Conservation (phyloP, 2,113 vertebrate species). For the Myotis yumanensis region DNA sequence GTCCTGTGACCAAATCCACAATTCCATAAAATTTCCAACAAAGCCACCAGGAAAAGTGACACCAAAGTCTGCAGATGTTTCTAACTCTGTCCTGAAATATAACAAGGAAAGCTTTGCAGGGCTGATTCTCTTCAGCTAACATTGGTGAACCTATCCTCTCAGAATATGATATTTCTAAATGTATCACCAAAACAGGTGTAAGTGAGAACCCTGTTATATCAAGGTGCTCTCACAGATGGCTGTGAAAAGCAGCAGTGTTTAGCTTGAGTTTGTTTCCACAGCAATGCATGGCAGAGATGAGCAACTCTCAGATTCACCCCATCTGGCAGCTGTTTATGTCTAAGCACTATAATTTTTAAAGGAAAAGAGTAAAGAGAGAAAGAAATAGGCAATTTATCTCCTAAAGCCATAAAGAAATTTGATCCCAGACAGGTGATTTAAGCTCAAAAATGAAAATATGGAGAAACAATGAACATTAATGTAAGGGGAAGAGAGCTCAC, state of each 20-base stretch:
- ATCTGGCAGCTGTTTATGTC: not conserved
- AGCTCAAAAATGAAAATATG: not conserved
- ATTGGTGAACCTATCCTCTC: not conserved
- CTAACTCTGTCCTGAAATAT: not conserved
- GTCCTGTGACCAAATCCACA: not conserved
- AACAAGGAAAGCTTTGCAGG: not conserved
- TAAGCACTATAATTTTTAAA: not conserved
- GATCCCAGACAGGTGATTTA: not conserved
- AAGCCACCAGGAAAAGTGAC: not conserved
- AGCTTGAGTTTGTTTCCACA: not conserved
- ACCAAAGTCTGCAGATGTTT: not conserved
- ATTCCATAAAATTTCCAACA: not conserved
- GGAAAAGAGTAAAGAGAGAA: not conserved
- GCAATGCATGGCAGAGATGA: not conserved
- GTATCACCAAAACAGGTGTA: not conserved
- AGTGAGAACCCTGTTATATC: not conserved
- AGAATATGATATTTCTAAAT: not conserved
- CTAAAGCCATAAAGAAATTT: not conserved
- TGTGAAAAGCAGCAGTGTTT: not conserved
- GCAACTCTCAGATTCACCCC: not conserved
- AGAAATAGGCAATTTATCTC: not conserved
- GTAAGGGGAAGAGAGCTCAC: not conserved
- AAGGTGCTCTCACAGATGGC: not conserved
- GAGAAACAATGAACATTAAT: not conserved
- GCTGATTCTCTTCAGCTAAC: not conserved